phyloP scores from a whole-genome alignment of 2,888 invertebrate species.

The Rhimphoctona megacephalus region DNA sequence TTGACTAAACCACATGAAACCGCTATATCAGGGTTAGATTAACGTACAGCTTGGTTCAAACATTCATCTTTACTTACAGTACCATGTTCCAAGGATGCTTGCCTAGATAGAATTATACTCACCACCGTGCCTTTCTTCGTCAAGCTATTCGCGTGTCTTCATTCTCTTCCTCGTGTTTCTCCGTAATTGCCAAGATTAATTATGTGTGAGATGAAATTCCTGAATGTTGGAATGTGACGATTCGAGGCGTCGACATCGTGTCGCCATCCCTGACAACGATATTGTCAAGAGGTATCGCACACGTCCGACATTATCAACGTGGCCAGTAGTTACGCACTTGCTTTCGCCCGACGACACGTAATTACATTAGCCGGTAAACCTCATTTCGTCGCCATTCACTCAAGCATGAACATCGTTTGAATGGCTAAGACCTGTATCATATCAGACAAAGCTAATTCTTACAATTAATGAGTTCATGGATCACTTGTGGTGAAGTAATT shows the following conservation, averaged over 20 bases:
- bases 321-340: constrained; percentile 10
- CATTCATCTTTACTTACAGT: not conserved
- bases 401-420: not conserved
- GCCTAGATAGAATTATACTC: constrained; percentile 77
- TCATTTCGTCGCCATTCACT: constrained; percentile 19
- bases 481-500: not conserved
- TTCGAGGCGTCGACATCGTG: constrained; percentile 56
- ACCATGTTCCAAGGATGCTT: constrained; percentile 37
- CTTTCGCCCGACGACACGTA: constrained; percentile 10
- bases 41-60: constrained; percentile 27
- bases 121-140: constrained; percentile 67
- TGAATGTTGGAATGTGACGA: constrained; percentile 73
- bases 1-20: constrained; percentile 32
- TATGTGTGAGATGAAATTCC: constrained; percentile 83
- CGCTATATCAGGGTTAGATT: constrained; percentile 15
- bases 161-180: constrained; percentile 11
- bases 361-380: constrained; percentile 23
- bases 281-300: constrained; percentile 16
- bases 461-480: not conserved
- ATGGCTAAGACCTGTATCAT: not conserved
- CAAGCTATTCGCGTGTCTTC: constrained; percentile 1
- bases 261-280: constrained; percentile 49
- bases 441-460: not conserved
- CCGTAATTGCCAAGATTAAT: constrained; percentile 82
- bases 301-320: constrained; percentile 12